These are phyloP conservation scores for Dolichomitus sp. DNA, from an alignment of 2,888 invertebrate species.

Conservation along the genomic window DNA sequence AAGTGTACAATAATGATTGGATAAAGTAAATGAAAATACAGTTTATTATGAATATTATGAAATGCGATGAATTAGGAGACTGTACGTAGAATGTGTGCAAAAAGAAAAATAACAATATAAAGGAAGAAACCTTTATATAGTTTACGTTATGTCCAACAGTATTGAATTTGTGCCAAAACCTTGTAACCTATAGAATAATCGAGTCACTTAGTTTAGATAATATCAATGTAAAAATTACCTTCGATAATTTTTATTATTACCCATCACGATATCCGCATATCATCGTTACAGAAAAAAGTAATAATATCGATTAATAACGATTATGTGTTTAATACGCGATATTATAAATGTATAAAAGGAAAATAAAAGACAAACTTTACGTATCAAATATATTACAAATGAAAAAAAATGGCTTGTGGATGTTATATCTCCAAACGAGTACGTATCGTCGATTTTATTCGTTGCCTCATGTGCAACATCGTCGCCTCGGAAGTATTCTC, in stretches of 20 bases:
- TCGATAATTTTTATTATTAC: slow-evolving; percentile 67
- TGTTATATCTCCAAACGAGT: slow-evolving; percentile 14
- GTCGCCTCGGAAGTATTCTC: slow-evolving; percentile 76
- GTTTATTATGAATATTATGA: slow-evolving; percentile 43
- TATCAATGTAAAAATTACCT: slow-evolving; percentile 42
- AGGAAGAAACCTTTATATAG: slow-evolving; percentile 13
- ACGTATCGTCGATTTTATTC: background rate
- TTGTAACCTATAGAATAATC: slow-evolving; percentile 39
- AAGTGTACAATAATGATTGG: slow-evolving; percentile 58
- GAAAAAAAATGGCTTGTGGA: slow-evolving; percentile 33
- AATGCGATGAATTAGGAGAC: slow-evolving; percentile 38
- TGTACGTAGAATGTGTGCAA: slow-evolving; percentile 35
- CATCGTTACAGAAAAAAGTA: slow-evolving; percentile 53
- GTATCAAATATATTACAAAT: slow-evolving; percentile 66
- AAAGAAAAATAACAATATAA: background rate
- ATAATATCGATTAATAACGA: slow-evolving; percentile 56
- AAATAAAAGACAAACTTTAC: slow-evolving; percentile 57
- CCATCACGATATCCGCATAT: slow-evolving; percentile 60
- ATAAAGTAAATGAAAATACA: slow-evolving; percentile 31
- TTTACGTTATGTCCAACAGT: slow-evolving; percentile 48
- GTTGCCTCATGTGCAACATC: slow-evolving; percentile 75
- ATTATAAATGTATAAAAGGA: slow-evolving; percentile 61
- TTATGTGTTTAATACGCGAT: slow-evolving; percentile 62
- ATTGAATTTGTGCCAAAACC: slow-evolving; percentile 57
- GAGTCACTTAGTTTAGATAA: slow-evolving; percentile 32